Evolutionary conservation across 2,888 invertebrate species (phyloP).

Genomic region (Eristalis pertinax): DNA sequence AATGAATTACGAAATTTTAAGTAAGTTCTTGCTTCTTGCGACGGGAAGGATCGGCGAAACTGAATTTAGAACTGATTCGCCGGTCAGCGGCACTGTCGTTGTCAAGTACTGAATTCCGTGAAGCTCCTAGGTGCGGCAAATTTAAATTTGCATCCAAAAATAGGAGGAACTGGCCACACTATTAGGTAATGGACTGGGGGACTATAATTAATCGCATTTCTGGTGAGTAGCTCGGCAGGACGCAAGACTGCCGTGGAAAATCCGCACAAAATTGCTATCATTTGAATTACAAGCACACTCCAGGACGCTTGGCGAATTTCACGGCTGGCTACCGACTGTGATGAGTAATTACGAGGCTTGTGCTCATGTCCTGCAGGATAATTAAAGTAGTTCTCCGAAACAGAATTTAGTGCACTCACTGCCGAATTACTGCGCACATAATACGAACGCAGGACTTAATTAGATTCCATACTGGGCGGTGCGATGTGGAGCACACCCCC

Average conservation of each 20-base stretch:
- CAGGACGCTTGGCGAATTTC: background rate
- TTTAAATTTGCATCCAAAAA: too few relatives aligned
- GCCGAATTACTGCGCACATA: background rate
- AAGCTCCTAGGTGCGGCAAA: too few relatives aligned
- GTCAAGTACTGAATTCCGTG: too few relatives aligned
- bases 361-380: background rate
- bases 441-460: background rate
- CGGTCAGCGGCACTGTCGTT: too few relatives aligned
- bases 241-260: background rate
- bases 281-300: background rate
- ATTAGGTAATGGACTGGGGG: too few relatives aligned
- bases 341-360: conserved; percentile 12
- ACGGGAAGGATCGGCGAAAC: too few relatives aligned
- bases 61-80: too few relatives aligned
- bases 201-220: background rate
- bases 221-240: background rate
- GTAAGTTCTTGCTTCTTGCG: too few relatives aligned
- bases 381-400: conserved; percentile 21
- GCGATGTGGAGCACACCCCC: background rate
- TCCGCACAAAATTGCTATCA: background rate
- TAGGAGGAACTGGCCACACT: too few relatives aligned
- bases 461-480: background rate
- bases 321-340: background rate
- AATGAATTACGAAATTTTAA: too few relatives aligned
- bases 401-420: conserved; percentile 10